These are phyloP conservation scores for Pristionchus japonicus DNA, from an alignment of 2,888 invertebrate genomes.

Conservation along the genomic window DNA sequence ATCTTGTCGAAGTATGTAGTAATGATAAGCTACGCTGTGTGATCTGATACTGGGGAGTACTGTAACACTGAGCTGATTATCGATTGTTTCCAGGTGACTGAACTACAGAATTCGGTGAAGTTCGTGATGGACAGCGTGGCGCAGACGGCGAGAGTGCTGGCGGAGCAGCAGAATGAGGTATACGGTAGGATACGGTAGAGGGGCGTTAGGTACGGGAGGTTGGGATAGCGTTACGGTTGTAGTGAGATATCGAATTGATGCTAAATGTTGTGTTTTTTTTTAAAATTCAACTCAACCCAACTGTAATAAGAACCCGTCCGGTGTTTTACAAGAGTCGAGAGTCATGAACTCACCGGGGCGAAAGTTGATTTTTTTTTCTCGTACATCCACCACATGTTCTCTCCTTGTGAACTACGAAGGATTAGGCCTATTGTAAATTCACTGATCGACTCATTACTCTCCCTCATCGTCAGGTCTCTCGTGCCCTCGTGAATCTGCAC, in stretches of 20 bases:
- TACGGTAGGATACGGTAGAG: conserved; percentile 1
- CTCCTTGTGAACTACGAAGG: too few species aligned
- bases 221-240: not conserved
- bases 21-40: not conserved
- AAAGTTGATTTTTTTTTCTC: too few species aligned
- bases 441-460: not conserved
- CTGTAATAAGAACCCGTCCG: too few species aligned
- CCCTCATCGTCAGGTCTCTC: conserved; percentile 1
- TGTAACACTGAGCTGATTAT: not conserved
- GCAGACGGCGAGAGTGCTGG: conserved; percentile 58
- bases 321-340: too few species aligned
- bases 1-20: too few species aligned
- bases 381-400: not conserved
- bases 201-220: not conserved
- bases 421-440: too few species aligned
- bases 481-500: conserved; percentile 39
- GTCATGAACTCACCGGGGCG: not conserved
- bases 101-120: conserved; percentile 74
- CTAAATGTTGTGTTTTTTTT: not conserved
- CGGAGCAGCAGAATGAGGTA: conserved; percentile 48
- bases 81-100: conserved; percentile 63
- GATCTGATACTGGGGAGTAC: not conserved
- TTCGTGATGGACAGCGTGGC: conserved; percentile 74
- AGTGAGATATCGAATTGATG: not conserved
- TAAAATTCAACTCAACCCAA: too few species aligned